Base-by-base conservation (phyloP, 2,113 vertebrate species). In the Lynx canadensis region DNA sequence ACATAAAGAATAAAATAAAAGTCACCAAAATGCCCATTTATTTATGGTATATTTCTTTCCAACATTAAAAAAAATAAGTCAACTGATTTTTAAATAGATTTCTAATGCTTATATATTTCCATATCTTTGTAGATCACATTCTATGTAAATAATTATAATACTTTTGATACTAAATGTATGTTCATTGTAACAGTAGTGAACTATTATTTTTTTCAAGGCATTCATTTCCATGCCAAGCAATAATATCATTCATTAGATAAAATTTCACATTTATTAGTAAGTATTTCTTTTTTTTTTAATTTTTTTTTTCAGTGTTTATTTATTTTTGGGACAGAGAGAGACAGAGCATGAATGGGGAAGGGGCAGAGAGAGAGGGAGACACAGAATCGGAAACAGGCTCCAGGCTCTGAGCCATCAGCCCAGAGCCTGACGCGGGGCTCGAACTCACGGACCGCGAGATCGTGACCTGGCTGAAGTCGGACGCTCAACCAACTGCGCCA, bases 181-280 rank as follows among this genome's bases (percentile, higher is more conserved):
- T 15, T 94, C 36, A 78, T 41, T 95, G 6, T 74, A 84, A 79
- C 0, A 74, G 21, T 9, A 50, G 13, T 88, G 18, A 95, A 11
- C 29, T 92, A 48, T 33, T 73, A 31, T 71, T 92, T 94, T 87
- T 88, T 94, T 84, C n/a, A 92, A 74, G 52, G 52, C 7, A 89
- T 60, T 86, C 21, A 89, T 33, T 97, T 96, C 31, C 68, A 85
- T 66, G 29, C 3, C 27, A 88, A 78, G 15, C 66, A 89, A 66
- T 87, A 79, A 66, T 48, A 80, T 4, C 21, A 50, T 63, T 87
- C 93, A 95, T 76, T 91, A 87, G 94, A 71, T 85, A 93, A 82
- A 80, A 87, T 63, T 94, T 74, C 14, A 94, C 36, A 88, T 52
- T 83, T 83, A 89, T 60, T 92, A 90, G 36, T n/a, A 41, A 87